Percentiles rank a stretch among this genome's conserved stretches.
These are phyloP conservation scores for Phalera bucephala DNA, from an alignment of 2,888 invertebrate species.

Conservation along the genomic window DNA sequence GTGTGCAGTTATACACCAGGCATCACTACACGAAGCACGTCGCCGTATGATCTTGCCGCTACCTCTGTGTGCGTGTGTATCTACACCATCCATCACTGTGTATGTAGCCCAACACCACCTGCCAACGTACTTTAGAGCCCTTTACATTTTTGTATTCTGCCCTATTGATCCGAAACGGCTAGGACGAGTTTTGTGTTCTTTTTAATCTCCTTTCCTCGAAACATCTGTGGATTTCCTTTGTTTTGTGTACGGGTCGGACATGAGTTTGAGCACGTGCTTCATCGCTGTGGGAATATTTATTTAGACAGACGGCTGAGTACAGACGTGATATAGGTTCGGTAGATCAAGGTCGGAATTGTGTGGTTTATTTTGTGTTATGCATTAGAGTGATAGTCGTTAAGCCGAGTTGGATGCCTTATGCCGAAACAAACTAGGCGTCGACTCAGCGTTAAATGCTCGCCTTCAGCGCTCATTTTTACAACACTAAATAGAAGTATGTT, in stretches of 20 bases:
- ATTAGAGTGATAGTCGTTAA: no score
- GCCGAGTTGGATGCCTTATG: no score
- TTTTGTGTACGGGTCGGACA: slow-evolving; percentile 36
- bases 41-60: slow-evolving; percentile 17
- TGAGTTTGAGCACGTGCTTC: slow-evolving; percentile 61
- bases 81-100: slow-evolving; percentile 10
- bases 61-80: slow-evolving; percentile 30
- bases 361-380: neutral
- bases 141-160: slow-evolving; percentile 37
- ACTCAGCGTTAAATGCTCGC: no score
- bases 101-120: slow-evolving; percentile 30
- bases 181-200: slow-evolving; percentile 41
- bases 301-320: slow-evolving; percentile 5
- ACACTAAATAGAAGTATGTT: no score
- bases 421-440: no score
- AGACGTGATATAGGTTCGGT: slow-evolving; percentile 6
- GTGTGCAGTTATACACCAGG: slow-evolving; percentile 48
- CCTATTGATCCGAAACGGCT: slow-evolving; percentile 49
- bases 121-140: slow-evolving; percentile 29
- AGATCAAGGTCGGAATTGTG: slow-evolving; percentile 1
- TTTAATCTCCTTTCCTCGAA: slow-evolving; percentile 47
- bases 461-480: no score
- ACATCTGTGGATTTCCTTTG: slow-evolving; percentile 61
- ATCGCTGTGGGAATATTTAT: slow-evolving; percentile 33
- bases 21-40: slow-evolving; percentile 31